A percentile compares a stretch with the other conserved stretches of the same genome.
These are phyloP conservation scores for Drosophila meridionalis DNA, from an alignment of 2,888 invertebrate genomes.

Conservation along the genomic window DNA sequence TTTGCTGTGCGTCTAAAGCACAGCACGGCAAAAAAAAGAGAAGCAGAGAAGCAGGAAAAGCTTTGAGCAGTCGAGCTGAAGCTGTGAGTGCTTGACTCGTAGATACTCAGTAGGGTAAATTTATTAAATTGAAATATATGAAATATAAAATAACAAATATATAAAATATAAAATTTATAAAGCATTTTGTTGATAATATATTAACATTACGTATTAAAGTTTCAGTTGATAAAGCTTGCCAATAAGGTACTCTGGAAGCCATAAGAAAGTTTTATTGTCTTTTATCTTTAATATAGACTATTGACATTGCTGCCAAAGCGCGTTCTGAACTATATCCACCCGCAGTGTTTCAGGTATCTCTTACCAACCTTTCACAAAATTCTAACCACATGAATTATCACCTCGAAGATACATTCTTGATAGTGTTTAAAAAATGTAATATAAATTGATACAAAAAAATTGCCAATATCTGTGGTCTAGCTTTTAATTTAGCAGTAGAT, in stretches of 20 bases:
- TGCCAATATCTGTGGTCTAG: no score
- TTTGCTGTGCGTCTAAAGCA: slow-evolving; percentile 43
- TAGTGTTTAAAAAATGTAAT: no score
- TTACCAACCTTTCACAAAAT: neutral
- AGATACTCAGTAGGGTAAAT: slow-evolving; percentile 8
- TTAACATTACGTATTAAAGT: no score
- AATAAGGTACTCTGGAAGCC: neutral
- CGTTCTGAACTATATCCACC: no score
- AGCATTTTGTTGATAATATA: no score
- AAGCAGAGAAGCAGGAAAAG: neutral
- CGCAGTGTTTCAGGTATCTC: neutral
- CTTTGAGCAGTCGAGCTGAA: neutral
- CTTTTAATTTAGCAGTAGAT: no score
- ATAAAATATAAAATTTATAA: no score
- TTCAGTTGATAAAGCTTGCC: neutral
- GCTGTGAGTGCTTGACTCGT: neutral
- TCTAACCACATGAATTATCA: neutral
- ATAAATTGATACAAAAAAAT: no score
- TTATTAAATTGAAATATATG: no score
- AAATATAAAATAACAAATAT: no score
- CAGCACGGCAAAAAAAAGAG: neutral
- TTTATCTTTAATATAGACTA: neutral
- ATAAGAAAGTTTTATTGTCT: neutral
- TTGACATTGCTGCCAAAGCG: no score
- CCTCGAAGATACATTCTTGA: neutral